These are phyloP conservation scores for Anorthoa munda DNA, from an alignment of 2,888 invertebrate genomes.

Conservation along the genomic window DNA sequence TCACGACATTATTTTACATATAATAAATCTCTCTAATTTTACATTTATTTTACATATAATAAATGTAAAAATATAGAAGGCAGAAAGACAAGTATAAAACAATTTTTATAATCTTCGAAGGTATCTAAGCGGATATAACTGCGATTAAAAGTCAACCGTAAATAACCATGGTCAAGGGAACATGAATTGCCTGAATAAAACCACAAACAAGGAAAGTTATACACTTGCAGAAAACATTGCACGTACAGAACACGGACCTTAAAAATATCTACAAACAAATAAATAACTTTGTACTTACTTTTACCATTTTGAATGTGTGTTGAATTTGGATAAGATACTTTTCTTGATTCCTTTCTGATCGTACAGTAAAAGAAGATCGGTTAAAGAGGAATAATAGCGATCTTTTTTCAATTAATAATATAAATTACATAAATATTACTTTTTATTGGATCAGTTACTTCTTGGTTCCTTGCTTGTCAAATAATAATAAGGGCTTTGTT, in stretches of 20 bases:
- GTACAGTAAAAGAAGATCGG: background rate
- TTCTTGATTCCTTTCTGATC: background rate
- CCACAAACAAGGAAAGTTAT: conserved; percentile 49
- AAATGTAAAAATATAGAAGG: background rate
- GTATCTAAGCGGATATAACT: conserved; percentile 22
- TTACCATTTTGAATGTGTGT: background rate
- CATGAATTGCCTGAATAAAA: conserved; percentile 23
- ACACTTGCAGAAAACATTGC: background rate
- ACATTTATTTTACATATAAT: too few species aligned
- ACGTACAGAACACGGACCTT: background rate
- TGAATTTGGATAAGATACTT: conserved; percentile 23
- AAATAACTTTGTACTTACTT: conserved; percentile 38
- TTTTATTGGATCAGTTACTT: background rate
- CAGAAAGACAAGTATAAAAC: background rate
- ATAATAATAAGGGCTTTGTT: background rate
- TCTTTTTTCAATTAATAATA: too few species aligned
- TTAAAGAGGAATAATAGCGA: too few species aligned
- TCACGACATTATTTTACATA: too few species aligned
- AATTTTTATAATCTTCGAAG: background rate
- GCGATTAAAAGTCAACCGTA: conserved; percentile 15
- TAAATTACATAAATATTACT: too few species aligned
- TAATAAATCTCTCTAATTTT: too few species aligned
- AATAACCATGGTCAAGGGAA: conserved; percentile 24
- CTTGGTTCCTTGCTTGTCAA: background rate
- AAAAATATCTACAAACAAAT: conserved; percentile 17